Percentiles rank a stretch among this genome's conserved stretches.
These are phyloP conservation scores for Picathartes gymnocephalus DNA, from an alignment of 2,113 vertebrate species.

Conservation along the genomic window DNA sequence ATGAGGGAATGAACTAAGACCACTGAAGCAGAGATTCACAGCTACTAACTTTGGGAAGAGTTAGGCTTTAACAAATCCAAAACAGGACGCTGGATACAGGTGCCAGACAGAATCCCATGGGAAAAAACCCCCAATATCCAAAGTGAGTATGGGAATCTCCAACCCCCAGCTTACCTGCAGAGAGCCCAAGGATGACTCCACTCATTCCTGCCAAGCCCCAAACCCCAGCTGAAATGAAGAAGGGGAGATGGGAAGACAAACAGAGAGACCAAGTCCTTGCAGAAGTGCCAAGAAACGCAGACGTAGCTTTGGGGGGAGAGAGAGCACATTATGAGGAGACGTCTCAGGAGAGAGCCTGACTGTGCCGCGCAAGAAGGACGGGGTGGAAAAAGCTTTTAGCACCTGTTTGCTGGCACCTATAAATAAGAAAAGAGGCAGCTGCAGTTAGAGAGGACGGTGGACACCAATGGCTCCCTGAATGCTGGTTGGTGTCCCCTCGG, in stretches of 20 bases:
- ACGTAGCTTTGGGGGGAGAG: not conserved
- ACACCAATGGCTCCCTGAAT: not conserved
- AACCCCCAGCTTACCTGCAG: not conserved
- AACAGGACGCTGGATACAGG: rapidly evolving
- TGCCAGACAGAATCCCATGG: not conserved
- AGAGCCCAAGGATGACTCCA: not conserved
- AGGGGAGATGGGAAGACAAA: not conserved
- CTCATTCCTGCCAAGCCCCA: not conserved
- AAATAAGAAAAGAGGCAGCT: not conserved
- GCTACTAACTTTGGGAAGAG: not conserved
- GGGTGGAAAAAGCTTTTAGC: not conserved
- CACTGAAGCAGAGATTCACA: not conserved
- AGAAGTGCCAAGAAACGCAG: not conserved
- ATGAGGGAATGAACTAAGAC: not conserved
- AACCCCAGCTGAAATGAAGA: not conserved
- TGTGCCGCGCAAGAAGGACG: not conserved
- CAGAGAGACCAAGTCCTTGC: not conserved
- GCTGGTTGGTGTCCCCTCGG: not conserved
- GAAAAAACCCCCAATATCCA: rapidly evolving
- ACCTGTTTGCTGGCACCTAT: conserved; percentile 22
- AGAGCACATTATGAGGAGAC: not conserved
- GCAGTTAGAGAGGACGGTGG: not conserved
- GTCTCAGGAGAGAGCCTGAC: not conserved
- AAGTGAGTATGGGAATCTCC: not conserved
- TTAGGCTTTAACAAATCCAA: not conserved